Conservation (phyloP, 2,888 invertebrate genomes). For the Poecilus cupreus region DNA sequence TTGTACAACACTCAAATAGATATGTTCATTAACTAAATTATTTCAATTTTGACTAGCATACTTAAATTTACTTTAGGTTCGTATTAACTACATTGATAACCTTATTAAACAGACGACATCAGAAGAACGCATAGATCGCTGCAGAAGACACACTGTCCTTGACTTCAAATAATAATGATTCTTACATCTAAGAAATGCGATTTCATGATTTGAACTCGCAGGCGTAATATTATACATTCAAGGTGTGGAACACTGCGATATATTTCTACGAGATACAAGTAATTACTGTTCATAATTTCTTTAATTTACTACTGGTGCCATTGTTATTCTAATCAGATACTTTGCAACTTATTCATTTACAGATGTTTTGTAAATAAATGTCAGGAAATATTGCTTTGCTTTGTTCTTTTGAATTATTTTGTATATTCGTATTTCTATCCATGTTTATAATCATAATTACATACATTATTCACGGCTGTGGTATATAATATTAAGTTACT, state of each 20-base stretch:
- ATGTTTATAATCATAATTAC: neutral
- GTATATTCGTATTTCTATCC: neutral
- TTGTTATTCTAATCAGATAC: slow-evolving; percentile 23
- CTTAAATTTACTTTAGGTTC: too few species aligned
- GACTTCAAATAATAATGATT: slow-evolving; percentile 32
- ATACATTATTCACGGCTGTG: too few species aligned
- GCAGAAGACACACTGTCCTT: slow-evolving; percentile 1
- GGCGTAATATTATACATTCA: slow-evolving; percentile 28
- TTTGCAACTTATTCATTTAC: slow-evolving; percentile 1
- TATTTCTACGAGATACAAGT: slow-evolving; percentile 23
- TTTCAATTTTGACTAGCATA: too few species aligned
- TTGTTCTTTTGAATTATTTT: slow-evolving; percentile 14
- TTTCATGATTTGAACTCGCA: neutral
- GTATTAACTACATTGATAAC: neutral
- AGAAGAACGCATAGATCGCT: neutral
- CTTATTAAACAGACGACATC: neutral
- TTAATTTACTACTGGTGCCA: slow-evolving; percentile 19
- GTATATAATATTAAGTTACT: too few species aligned
- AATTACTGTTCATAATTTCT: slow-evolving; percentile 29
- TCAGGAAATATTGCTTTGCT: slow-evolving; percentile 26
- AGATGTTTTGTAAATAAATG: slow-evolving; percentile 21
- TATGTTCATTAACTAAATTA: too few species aligned
- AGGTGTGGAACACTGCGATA: slow-evolving; percentile 29
- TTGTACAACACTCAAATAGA: too few species aligned
- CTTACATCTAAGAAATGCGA: neutral